These are phyloP conservation scores for Mechanitis messenoides DNA, from an alignment of 2,888 invertebrate genomes.

Conservation along the genomic window DNA sequence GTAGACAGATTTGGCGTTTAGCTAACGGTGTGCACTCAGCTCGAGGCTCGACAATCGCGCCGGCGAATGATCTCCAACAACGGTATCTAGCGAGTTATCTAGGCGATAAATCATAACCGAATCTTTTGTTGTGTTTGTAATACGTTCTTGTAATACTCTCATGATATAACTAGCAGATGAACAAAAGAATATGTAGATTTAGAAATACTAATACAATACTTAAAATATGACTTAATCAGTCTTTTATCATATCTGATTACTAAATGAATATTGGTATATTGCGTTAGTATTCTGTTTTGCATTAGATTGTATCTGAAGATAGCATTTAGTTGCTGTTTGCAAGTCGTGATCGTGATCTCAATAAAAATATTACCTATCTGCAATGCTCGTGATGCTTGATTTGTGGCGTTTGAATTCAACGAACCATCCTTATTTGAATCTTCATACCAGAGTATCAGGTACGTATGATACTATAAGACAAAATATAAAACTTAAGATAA, in stretches of 20 bases:
- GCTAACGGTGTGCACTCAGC: slow-evolving; percentile 41
- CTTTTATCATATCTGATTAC: too few relatives aligned
- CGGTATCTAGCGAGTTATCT: slow-evolving; percentile 65
- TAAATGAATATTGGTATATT: too few relatives aligned
- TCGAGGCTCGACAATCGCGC: slow-evolving; percentile 47
- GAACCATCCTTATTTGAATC: slow-evolving; percentile 14
- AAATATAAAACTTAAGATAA: not conserved
- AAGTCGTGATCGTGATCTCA: slow-evolving; percentile 23
- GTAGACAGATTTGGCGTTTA: slow-evolving; percentile 72
- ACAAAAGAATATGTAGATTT: too few relatives aligned
- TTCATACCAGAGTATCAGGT: too few relatives aligned
- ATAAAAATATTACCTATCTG: slow-evolving; percentile 24
- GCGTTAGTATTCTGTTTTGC: slow-evolving; percentile 10
- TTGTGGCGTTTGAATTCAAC: slow-evolving; percentile 15
- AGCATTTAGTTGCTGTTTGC: slow-evolving; percentile 17
- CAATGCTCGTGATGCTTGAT: slow-evolving; percentile 22
- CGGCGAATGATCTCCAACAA: slow-evolving; percentile 56
- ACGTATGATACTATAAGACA: too few relatives aligned
- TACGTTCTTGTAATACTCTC: not conserved
- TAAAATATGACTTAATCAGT: too few relatives aligned
- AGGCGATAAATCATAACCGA: slow-evolving; percentile 24
- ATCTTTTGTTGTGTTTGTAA: slow-evolving; percentile 12
- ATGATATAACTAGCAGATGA: too few relatives aligned
- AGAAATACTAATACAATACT: too few relatives aligned
- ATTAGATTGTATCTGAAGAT: slow-evolving; percentile 8